phyloP scores from a whole-genome alignment of 2,113 vertebrate genomes.

The Chrysemys picta region DNA sequence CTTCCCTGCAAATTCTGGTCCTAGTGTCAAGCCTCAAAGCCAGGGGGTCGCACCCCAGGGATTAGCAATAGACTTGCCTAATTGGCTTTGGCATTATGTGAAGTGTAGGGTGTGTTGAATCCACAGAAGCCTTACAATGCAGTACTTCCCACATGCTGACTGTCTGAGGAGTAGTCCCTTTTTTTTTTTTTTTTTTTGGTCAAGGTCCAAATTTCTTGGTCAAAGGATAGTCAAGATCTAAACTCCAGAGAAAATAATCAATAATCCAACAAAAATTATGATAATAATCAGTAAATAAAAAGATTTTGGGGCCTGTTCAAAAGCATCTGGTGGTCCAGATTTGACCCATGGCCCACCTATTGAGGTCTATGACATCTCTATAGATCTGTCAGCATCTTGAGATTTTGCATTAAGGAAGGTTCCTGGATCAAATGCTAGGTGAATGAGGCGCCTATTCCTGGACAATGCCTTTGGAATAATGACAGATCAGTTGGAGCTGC shows the following conservation, averaged over 20 bases:
- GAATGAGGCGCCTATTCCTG: background rate
- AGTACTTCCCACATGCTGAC: slow-evolving; percentile 30
- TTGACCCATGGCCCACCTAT: no score
- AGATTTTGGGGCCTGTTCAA: no score
- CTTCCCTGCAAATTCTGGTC: slow-evolving; percentile 47
- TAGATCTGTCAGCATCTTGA: slow-evolving; percentile 5
- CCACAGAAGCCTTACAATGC: slow-evolving; percentile 13
- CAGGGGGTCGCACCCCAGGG: slow-evolving; percentile 25
- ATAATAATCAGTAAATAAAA: no score
- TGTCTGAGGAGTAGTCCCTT: background rate
- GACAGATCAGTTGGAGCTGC: background rate
- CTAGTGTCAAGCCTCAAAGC: slow-evolving; percentile 55
- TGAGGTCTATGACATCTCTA: slow-evolving; percentile 41
- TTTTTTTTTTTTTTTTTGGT: no score
- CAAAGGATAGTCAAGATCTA: no score
- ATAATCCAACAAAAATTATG: no score
- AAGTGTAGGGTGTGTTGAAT: slow-evolving; percentile 38
- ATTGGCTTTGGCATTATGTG: slow-evolving; percentile 34
- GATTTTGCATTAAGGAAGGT: background rate
- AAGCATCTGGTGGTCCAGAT: no score
- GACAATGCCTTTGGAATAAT: rapidly evolving
- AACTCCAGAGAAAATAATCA: no score
- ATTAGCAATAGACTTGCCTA: slow-evolving; percentile 40
- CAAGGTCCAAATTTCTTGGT: no score
- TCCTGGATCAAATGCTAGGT: background rate